Base-by-base conservation (phyloP, 1,140 invertebrate genomes). In the Stenopsyche tienmushanensis region DNA sequence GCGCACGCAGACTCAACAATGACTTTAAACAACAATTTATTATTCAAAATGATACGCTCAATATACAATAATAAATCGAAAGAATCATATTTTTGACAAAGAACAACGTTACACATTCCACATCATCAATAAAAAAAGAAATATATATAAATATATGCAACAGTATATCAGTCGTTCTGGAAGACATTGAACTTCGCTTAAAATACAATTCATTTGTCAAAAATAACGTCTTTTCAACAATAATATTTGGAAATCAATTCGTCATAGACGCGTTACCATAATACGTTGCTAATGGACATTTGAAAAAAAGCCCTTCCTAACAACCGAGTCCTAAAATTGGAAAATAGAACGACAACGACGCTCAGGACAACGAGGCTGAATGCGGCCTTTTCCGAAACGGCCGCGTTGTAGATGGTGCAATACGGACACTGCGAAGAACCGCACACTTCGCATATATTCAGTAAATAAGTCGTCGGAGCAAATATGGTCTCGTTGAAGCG, bases 391-490 rank as follows among this genome's bases (percentile, higher is more conserved):
- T 84, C 85, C 0, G 60, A 65, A 29, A 72, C 65, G 1, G 86
- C 88, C 39, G 84, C 76, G 72, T 93, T 94, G 79, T 93, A 96
- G 69, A 94, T 93, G 21, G 92, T 89, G 79, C 96, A 98, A 75
- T 98, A 98, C 0, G 96, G 96, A 80, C 96, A 99, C 76, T 98
- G 96, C 45, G 93, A 98, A 18, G 94, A 97, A 26, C 96, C 96
- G 75, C 96, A 99, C n/a, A 98, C 96, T 75, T 97, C 93, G 74
- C 96, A 99, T 68, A 99, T 96, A 76, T 96, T 96, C 23, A 97
- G 79, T 13, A 92, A 81, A 76, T 96, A 96, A 1, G 94, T 90
- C 21, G 92, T 87, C 47, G 93, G 83, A 1, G 93, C 87, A 73
- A 97, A 96, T 78, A 98, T 91, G 0, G 90, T 90, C 81, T 96